Conservation (phyloP, 2,113 vertebrate genomes). For the Epinephelus fuscoguttatus region DNA sequence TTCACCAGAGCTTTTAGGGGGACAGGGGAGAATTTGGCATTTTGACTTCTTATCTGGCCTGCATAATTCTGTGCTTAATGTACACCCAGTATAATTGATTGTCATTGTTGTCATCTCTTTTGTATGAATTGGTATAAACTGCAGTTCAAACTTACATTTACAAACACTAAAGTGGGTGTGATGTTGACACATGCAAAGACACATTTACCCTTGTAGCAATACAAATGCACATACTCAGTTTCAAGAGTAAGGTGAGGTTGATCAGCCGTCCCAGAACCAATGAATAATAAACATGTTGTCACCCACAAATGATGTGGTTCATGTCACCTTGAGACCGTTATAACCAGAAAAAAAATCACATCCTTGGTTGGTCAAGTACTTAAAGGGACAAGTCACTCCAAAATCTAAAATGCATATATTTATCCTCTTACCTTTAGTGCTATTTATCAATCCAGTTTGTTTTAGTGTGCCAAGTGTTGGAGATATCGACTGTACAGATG, state of each 20-base stretch:
- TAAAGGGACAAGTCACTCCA: not conserved
- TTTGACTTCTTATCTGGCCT: not conserved
- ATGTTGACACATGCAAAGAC: not conserved
- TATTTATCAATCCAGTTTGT: too few species aligned
- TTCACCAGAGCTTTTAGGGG: conserved; percentile 10
- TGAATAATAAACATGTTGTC: conserved; percentile 21
- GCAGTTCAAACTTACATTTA: not conserved
- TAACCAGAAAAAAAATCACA: not conserved
- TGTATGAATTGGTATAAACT: not conserved
- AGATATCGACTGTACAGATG: too few species aligned
- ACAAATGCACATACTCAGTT: not conserved
- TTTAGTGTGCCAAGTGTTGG: too few species aligned
- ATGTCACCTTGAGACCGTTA: not conserved
- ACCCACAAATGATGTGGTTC: not conserved
- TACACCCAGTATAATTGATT: not conserved
- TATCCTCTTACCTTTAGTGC: too few species aligned
- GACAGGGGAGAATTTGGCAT: conserved; percentile 9
- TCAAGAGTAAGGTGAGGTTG: conserved; percentile 8
- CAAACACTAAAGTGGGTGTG: not conserved
- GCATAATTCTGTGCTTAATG: not conserved
- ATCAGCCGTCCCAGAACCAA: conserved; percentile 1
- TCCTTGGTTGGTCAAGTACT: not conserved
- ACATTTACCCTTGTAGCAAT: conserved; percentile 1
- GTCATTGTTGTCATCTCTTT: not conserved
- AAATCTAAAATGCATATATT: too few species aligned